A percentile compares a stretch with the other conserved stretches of the same genome.
Conservation (phyloP, 2,797 vertebrate genomes). For the Halcyon chelicuti region DNA sequence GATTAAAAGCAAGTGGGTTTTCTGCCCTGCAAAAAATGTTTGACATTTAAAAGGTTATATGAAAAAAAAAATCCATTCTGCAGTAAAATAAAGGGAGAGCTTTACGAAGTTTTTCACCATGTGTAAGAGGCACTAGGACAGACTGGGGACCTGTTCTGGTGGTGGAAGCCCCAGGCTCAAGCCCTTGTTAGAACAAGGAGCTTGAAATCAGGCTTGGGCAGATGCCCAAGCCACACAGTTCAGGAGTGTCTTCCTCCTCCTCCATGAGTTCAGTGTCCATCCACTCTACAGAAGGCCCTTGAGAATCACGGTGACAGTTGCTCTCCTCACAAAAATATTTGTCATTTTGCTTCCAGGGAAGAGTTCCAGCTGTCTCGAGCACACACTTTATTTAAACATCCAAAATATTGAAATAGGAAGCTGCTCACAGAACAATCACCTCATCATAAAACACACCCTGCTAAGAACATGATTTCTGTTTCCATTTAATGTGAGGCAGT, state of each 20-base stretch:
- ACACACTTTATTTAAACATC: constrained; percentile 44
- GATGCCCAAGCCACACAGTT: neutral
- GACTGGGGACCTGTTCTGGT: neutral
- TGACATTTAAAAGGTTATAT: neutral
- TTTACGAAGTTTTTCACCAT: neutral
- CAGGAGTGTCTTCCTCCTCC: neutral
- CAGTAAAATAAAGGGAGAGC: neutral
- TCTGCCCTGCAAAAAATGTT: neutral
- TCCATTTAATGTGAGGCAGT: constrained; percentile 48
- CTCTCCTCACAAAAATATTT: neutral
- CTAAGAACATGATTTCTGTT: constrained; percentile 65
- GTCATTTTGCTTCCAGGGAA: neutral
- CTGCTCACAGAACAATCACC: constrained; percentile 16
- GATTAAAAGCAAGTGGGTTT: neutral
- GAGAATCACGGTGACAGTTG: neutral
- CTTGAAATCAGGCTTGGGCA: neutral
- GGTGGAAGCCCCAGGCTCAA: neutral
- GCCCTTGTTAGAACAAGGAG: neutral
- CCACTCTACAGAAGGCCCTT: neutral
- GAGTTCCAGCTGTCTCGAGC: constrained; percentile 6
- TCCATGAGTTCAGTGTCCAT: neutral
- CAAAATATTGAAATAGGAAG: constrained; percentile 64
- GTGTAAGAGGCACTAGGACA: neutral
- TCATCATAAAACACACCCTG: constrained; percentile 58
- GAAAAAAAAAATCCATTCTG: neutral